Evolutionary conservation across 2,113 vertebrate species (phyloP), one percentile per base, ranked within the genome.

Genomic region (Scophthalmus maximus): DNA sequence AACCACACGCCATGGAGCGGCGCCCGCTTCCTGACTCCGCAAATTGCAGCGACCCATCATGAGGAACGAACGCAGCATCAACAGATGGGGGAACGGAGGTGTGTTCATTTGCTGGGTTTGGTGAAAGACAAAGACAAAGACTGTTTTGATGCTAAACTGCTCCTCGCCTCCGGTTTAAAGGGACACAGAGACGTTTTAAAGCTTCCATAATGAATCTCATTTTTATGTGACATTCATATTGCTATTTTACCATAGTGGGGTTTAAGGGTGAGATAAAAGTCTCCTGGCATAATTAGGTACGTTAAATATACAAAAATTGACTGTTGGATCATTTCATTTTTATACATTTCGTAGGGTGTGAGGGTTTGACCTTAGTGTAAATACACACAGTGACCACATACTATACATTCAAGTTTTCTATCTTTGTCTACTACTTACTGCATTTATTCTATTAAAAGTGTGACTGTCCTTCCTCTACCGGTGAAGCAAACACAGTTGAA

Each of bases 21-120:
- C 57, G 62, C 81, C 79, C 77, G 67, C 85, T 88, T 86, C 89
- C 87, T 81, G 92, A 91, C 91, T 90, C 63, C 81, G 82, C 92
- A 93, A 94, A 94, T 94, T 94, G 94, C 88, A 92, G 90, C 78
- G 87, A 93, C 82, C 91, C 93, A 94, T 95, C 94, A 94, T 90
- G 84, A 89, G 90, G 89, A 75, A 61, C 72, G 65, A 84, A 82
- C 27, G 81, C 84, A 78, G 73, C 77, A 68, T 83, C 88, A 89
- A 81, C 93, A 93, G 94, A 95, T 91, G 90, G 92, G 88, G 91
- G 82, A 92, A 81, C 69, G 84, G 73, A 87, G 86, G 85, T 91
- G 90, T 74, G 82, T 64, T 91, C 79, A 86, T 23, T 57, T 8
- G 5, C 62, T 46, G 62, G n/a, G 51, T 84, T 81, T 64, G 57